Base-by-base conservation (phyloP, 2,888 invertebrate genomes). In the Agriopis aurantiaria region DNA sequence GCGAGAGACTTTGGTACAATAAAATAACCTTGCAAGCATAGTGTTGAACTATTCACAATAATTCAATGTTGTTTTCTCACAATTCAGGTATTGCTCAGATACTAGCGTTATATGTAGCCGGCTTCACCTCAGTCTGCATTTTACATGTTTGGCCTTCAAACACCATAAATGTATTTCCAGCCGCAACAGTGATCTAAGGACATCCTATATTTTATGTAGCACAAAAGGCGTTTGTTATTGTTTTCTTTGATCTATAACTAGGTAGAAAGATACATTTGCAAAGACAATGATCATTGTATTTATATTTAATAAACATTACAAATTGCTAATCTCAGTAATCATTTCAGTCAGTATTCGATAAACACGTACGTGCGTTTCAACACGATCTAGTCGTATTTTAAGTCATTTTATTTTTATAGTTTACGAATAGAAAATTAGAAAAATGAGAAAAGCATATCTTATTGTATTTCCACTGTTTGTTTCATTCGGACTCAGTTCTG, bases 361-460 rank as follows among this genome's bases (percentile, higher is more conserved):
- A 57, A 9, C 9, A 12, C 49, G 11, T 45, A 68, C 48, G 63
- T 40, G 14, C n/a, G 41, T 23, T 45, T 5, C 12, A 3, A 58
- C 43, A 12, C 41, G 41, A 23, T 41, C 62, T 56, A 49, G 10
- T 33, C 33, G 33, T 45, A 12, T 57, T 49, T 55, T 3, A 41
- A 55, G 60, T 43, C n/a, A 51, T 4, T 1, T 45, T 68, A 70
- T 65, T 71, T 69, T 55, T 69, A 52, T 65, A 65, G 45, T 59
- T 71, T 61, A 3, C 3, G 23, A n/a, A 33, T 52, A 60, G 58
- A 56, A 52, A 65, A 61, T 72, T 75, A 56, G 71, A 80, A 81
- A 84, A 85, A 91, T 91, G 90, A 87, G 81, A 83, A 86, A 82
- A 81, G 79, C 72, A 74, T 79, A 82, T 80, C 78, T 82, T 84